Evolutionary conservation across 1,140 invertebrate species (phyloP).

Genomic region (Neodiprion pinetum): DNA sequence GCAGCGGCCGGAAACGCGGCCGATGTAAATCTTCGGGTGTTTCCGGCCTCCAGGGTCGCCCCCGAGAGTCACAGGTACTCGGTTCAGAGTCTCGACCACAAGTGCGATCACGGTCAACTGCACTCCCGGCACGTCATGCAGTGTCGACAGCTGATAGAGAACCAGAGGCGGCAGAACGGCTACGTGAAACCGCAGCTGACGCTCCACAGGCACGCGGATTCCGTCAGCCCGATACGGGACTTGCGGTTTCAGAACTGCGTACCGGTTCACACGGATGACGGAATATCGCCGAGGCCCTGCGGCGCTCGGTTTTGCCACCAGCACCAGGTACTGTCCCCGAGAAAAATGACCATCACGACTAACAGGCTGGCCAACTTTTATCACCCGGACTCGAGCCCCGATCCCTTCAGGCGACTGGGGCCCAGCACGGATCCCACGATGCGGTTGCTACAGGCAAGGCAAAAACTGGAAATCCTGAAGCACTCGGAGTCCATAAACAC

Average conservation of each 20-base stretch:
- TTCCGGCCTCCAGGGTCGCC: slow-evolving; percentile 9
- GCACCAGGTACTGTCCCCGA: slow-evolving; percentile 31
- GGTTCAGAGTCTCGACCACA: slow-evolving; percentile 44
- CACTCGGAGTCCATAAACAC: slow-evolving; percentile 41
- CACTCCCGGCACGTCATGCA: slow-evolving; percentile 36
- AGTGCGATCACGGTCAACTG: slow-evolving; percentile 22
- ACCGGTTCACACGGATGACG: slow-evolving; percentile 33
- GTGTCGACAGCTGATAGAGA: slow-evolving; percentile 36
- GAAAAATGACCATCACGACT: slow-evolving; percentile 43
- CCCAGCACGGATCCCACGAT: slow-evolving; percentile 23
- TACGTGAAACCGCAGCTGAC: slow-evolving; percentile 29
- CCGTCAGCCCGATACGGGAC: slow-evolving; percentile 30
- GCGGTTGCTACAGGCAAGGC: slow-evolving; percentile 24
- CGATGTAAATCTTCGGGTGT: slow-evolving; percentile 25
- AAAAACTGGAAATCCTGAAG: slow-evolving; percentile 33
- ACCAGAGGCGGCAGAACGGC: slow-evolving; percentile 31
- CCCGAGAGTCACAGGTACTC: slow-evolving; percentile 35
- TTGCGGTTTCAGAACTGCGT: slow-evolving; percentile 31
- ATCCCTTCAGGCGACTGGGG: not conserved
- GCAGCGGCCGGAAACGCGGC: slow-evolving; percentile 22
- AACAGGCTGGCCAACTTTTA: slow-evolving; percentile 43
- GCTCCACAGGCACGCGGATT: slow-evolving; percentile 26
- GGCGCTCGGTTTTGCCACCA: slow-evolving; percentile 24
- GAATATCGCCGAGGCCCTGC: slow-evolving; percentile 9
- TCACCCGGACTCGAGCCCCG: slow-evolving; percentile 19